Evolutionary conservation across 2,797 vertebrate species (phyloP), one percentile per base, ranked within the genome.

Genomic region (Rhinatrema bivittatum): DNA sequence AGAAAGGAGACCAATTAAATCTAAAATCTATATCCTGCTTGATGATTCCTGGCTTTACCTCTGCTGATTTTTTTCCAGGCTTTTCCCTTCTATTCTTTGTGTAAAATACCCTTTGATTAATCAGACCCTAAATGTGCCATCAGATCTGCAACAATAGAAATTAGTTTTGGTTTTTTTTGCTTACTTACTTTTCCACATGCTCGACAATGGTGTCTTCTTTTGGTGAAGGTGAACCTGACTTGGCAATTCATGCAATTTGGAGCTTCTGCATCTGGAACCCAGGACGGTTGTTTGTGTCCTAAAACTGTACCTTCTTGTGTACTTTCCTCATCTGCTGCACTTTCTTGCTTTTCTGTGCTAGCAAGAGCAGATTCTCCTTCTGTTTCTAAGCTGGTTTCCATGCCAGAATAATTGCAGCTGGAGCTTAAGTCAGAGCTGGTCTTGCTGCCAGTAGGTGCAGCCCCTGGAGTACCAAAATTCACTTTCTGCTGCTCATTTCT

Each of bases 221-320:
- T 96, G 14, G 92, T 99, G 60, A 99, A 98, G 0, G 93, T 98
- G 72, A 99, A 99, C 70, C 71, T 93, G 53, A 84, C 85, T 41
- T 74, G 70, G 68, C 95, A 99, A 59, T 83, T 91, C 91, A 96
- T 97, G 54, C 95, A 99, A 46, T 87, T 93, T 26, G 93, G 91
- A 41, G 95, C 95, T 58, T 96, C 89, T 4, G 91, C 82, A 55
- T 99, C 95, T 0, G 94, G 94, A 27, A 99, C 80, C 95, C 95
- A 99, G 2, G 81, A 40, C 0, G 95, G 95, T 38, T 95, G 93
- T 34, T 78, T 87, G 58, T 69, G 68, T 1, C 89, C 87, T 29
- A 88, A 60, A 45, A 75, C 48, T 26, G 73, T 42, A 6, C 5
- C 65, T 16, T 69, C 79, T 5, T 64, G 63, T 24, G 42, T 57